A percentile compares a stretch with the other conserved stretches of the same genome.
These are phyloP conservation scores for Cryptophagus acutangulus DNA, from an alignment of 2,888 invertebrate species.

Conservation along the genomic window DNA sequence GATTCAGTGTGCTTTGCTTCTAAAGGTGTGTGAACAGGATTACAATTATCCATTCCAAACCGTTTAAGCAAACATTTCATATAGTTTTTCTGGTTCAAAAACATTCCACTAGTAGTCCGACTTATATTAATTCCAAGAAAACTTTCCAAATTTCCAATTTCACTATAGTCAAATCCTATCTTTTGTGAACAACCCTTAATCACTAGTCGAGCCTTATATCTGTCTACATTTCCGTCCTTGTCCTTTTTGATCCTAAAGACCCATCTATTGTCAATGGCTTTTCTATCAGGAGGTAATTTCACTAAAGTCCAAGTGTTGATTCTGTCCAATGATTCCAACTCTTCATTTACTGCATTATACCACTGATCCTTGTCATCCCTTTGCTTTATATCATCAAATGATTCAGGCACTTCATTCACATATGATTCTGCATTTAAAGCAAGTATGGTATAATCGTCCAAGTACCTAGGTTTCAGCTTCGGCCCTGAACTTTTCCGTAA, in stretches of 20 bases:
- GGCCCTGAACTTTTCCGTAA: not conserved
- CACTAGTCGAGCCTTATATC: constrained; percentile 20
- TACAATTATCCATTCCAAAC: constrained; percentile 1
- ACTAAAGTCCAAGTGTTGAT: constrained; percentile 18
- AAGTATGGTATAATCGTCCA: too few relatives aligned
- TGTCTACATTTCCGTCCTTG: too few relatives aligned
- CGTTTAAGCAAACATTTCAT: not conserved
- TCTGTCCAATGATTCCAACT: constrained; percentile 5
- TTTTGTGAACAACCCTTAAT: constrained; percentile 23
- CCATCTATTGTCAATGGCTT: constrained; percentile 19
- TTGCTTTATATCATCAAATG: constrained; percentile 11
- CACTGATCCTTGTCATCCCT: not conserved
- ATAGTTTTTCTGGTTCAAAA: not conserved
- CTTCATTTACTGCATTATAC: constrained; percentile 1
- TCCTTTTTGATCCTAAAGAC: constrained; percentile 18
- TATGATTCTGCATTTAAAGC: not conserved
- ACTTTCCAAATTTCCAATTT: constrained; percentile 13
- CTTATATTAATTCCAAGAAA: constrained; percentile 10
- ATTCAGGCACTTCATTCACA: constrained; percentile 12
- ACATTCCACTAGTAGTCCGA: too few relatives aligned
- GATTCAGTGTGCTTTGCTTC: not conserved
- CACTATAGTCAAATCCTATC: constrained; percentile 4
- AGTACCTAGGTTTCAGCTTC: constrained; percentile 4
- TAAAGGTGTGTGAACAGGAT: not conserved
- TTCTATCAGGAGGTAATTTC: constrained; percentile 14